phyloP scores from a whole-genome alignment of 2,113 vertebrate species.

The Pterocles orientalis region DNA sequence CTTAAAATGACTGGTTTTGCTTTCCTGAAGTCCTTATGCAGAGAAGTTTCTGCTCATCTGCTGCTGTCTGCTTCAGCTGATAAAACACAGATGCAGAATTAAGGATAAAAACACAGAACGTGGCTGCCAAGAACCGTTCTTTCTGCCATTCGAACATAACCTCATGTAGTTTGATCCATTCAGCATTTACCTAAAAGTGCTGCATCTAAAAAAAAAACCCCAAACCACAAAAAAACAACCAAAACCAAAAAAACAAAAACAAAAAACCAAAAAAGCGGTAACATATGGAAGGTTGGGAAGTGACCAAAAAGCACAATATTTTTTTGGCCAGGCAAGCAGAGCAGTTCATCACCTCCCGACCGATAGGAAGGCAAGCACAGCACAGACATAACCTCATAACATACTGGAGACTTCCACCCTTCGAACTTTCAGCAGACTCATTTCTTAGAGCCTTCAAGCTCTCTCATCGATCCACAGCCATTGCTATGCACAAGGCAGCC shows the following conservation, averaged over 20 bases:
- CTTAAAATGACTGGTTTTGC: constrained; percentile 20
- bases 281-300: constrained; percentile 63
- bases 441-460: constrained; percentile 71
- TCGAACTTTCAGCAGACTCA: constrained; percentile 64
- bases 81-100: constrained; percentile 75
- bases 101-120: constrained; percentile 63
- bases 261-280: neutral
- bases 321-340: constrained; percentile 46
- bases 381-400: constrained; percentile 70
- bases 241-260: neutral
- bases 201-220: neutral
- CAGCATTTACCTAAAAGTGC: constrained; percentile 56
- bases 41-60: constrained; percentile 70
- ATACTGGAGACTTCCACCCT: constrained; percentile 51
- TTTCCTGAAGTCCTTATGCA: constrained; percentile 42
- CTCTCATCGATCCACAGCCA: constrained; percentile 37
- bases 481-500: constrained; percentile 57
- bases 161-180: constrained; percentile 51
- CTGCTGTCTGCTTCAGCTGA: constrained; percentile 69
- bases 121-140: constrained; percentile 66
- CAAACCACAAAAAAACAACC: neutral
- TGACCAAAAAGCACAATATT: constrained; percentile 50
- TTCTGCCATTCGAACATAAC: constrained; percentile 64
- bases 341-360: neutral
- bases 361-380: neutral